phyloP scores from a whole-genome alignment of 2,797 vertebrate species.

The Pantherophis alleghaniensis region DNA sequence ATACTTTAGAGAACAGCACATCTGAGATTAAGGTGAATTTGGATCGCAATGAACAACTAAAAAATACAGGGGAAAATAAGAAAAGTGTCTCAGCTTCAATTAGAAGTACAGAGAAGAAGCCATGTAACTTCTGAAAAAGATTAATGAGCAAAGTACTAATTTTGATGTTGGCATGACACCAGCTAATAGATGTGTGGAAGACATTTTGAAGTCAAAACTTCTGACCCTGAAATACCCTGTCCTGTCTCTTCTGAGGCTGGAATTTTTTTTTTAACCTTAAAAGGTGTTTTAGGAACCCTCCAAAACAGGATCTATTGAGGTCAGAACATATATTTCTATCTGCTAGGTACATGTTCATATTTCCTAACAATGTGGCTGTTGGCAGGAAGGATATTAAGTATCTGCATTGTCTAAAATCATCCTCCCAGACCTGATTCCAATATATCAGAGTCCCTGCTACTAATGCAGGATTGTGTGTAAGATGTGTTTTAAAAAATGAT shows the following conservation, averaged over 20 bases:
- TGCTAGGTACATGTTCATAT: background rate
- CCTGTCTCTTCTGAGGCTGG: background rate
- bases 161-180: background rate
- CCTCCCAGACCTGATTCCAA: background rate
- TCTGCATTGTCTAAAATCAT: background rate
- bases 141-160: background rate
- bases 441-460: background rate
- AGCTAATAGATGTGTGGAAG: background rate
- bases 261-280: background rate
- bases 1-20: background rate
- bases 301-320: background rate
- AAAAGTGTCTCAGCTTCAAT: background rate
- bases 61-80: background rate
- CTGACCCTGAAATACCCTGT: background rate
- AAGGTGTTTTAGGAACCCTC: background rate
- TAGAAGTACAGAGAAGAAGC: background rate
- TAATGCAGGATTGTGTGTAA: background rate
- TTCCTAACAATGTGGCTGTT: background rate
- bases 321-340: background rate
- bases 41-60: background rate
- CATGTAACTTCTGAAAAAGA: background rate
- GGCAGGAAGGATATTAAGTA: background rate
- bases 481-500: background rate
- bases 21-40: background rate
- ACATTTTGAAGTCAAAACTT: background rate